Evolutionary conservation across 53 echinoderm and acorn worm species (phyloP), one percentile per base, ranked within the genome.

Genomic region (Pentamera pediparva): DNA sequence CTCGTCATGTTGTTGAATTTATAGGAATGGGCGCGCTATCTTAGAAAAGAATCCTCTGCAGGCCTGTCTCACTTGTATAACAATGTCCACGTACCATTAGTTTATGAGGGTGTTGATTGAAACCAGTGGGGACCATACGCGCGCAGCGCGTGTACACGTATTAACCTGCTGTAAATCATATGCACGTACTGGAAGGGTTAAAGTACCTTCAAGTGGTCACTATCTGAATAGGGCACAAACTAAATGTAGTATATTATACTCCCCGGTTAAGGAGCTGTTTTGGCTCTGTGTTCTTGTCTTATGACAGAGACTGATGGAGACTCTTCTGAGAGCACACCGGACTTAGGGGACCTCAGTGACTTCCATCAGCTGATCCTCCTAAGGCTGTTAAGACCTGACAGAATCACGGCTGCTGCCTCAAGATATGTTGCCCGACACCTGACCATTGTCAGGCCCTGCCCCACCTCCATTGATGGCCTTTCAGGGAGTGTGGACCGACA

Each of bases 341-440:
- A 94, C 78, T 79, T 90, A 4, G 82, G 89, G 43, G 60, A 70
- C 59, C 74, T 94, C 34, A 87, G 75, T 15, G 95, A 94, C 61
- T 90, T 94, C 81, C 95, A 94, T 55, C 95, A 94, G 73, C 80
- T 94, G 33, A 84, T 94, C 47, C 77, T 94, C 25, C 69, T 94
- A 13, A 74, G 95, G n/a, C 78, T 94, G 6, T 76, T 90, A 17
- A 82, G 95, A 33, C 95, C 95, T 7, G 95, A 94, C 79, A 76
- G 95, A 10, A 78, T 94, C 49, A 82, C 90, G 0, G 36, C 65
- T 5, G 83, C 87, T 0, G 85, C 79, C 49, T 63, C 83, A 28
- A 75, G 77, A 40, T 90, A 91, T 76, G 85, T 95, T 73, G 51
- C 56, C 5, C 75, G 80, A 8, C 85, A 88, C 74, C 62, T 95